These are phyloP conservation scores for Hepsetus odoe DNA, from an alignment of 2,113 vertebrate species.

Conservation along the genomic window DNA sequence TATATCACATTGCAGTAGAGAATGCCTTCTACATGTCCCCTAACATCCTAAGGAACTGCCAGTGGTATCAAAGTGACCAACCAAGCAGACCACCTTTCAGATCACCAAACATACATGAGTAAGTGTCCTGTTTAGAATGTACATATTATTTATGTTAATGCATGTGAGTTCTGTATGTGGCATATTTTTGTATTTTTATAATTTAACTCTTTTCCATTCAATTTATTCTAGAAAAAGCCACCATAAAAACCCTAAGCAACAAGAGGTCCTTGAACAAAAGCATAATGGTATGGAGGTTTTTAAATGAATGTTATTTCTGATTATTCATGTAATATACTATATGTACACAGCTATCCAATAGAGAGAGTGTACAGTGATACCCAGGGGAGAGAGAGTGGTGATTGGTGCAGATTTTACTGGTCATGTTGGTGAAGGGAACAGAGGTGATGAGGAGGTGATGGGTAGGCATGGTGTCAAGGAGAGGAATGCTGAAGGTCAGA, in stretches of 20 bases:
- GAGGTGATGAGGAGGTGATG: too few species aligned
- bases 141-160: neutral
- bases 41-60: constrained; percentile 84
- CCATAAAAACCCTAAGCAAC: constrained; percentile 66
- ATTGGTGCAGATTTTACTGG: too few species aligned
- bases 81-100: constrained; percentile 69
- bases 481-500: too few species aligned
- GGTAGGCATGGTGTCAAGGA: too few species aligned
- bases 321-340: neutral
- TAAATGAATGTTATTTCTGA: neutral
- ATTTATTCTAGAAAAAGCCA: constrained; percentile 63
- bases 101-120: constrained; percentile 71
- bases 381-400: too few species aligned
- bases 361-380: too few species aligned
- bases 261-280: constrained; percentile 62
- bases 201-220: neutral
- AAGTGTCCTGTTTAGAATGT: constrained; percentile 59
- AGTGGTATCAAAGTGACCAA: constrained; percentile 85
- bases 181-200: too few species aligned
- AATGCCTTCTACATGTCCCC: constrained; percentile 86
- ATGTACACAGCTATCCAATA: too few species aligned
- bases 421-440: too few species aligned
- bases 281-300: constrained; percentile 64
- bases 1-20: constrained; percentile 77
- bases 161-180: neutral